Base-by-base conservation (phyloP, 2,113 vertebrate species). In the Galeopterus variegatus region DNA sequence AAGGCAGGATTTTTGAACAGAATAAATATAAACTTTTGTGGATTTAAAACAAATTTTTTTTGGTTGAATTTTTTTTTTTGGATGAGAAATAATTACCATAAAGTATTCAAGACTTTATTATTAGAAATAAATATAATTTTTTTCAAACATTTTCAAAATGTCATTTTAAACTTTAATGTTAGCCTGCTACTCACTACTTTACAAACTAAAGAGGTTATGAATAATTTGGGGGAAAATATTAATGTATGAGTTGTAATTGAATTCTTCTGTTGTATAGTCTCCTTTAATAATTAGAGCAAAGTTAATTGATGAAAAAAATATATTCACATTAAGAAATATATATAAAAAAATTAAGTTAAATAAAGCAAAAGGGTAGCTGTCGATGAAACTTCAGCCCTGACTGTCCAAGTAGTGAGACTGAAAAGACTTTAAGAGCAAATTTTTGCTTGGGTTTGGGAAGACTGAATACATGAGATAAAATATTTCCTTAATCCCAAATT, bases 391-490 rank as follows among this genome's bases (percentile, higher is more conserved):
- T 95, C 2, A 64, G 67, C 26, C 24, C 70, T 28, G 12, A 64
- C 90, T 88, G 4, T 82, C 50, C 93, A 97, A 97, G 93, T 98
- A 97, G 93, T 97, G 81, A 98, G 85, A 95, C 85, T 97, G 79
- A 97, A 97, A 98, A 62, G 36, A 97, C 82, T 96, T 98, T 93
- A 95, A 97, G 87, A 94, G 88, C 58, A 96, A 97, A 96, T 88
- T 96, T 97, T 97, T 98, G 65, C 96, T 97, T 94, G 81, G 45
- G 33, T 36, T 98, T 98, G 83, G n/a, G 60, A 92, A 88, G 95
- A 93, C 87, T 97, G n/a, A 72, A 36, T 94, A 96, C 72, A 90
- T 95, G 93, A 95, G 94, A 97, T 97, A 97, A 98, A 98, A 98
- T 97, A 97, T 96, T 97, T 97, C 95, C 80, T 90, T 93, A 86